Base-by-base conservation (phyloP, 2,888 invertebrate species). In the Meta bourneti region DNA sequence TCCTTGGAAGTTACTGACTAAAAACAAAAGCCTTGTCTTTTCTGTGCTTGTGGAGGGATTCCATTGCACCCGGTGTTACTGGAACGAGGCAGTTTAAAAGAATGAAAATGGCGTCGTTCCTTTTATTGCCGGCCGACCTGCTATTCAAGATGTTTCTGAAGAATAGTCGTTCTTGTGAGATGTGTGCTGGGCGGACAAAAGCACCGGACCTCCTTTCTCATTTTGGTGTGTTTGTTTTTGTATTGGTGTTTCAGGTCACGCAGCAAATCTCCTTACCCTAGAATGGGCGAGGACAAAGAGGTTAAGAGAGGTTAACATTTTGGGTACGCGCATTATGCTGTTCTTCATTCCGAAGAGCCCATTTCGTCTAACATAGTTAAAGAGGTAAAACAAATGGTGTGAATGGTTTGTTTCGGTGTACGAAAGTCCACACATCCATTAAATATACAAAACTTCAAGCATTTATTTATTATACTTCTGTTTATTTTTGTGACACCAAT, bases 21-120 rank as follows among this genome's bases (percentile, higher is more conserved):
- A 84, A 84, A 84, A 84, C 84, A 84, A 84, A 84, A 84, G 84
- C 75, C 61, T 74, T 11, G 61, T 61, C 13, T 61, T 61, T 9
- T 84, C 74, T 80, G 52, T 78, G 78, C 20, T 52, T 75, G 34
- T 82, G 71, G 70, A 49, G 61, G 20, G 51, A 82, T 82, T 82
- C 74, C 84, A 84, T 84, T 84, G 75, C 84, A 69, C 75, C 81
- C 81, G 49, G 70, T 70, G 81, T 70, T 54, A 75, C 74, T 61
- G 61, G 84, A 61, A 79, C 79, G 79, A 79, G 61, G 61, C 79
- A 79, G 54, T 79, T 79, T 69, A 61, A 79, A 79, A 61, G 83
- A 74, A 61, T 13, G 61, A 61, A 16, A 82, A 84, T 61, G 75
- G 74, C 84, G 84, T 84, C 54, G 74, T 84, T 16, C 16, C 84